Evolutionary conservation across 92 coral and sea anemone species (phyloP).

Genomic region (Palythoa grandis): DNA sequence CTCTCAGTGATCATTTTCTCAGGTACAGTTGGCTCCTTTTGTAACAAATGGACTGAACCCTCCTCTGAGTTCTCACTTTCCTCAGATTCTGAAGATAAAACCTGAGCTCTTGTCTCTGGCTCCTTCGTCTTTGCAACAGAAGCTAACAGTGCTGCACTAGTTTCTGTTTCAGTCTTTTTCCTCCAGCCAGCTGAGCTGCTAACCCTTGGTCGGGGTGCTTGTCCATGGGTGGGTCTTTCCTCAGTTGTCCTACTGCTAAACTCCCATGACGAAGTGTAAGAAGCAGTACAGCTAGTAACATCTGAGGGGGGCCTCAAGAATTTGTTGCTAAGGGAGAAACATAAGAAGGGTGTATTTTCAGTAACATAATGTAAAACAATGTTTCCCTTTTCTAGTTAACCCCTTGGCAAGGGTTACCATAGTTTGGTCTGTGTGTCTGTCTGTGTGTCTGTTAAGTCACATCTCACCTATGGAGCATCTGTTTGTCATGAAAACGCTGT

Average conservation of each 20-base stretch:
- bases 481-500: too few species aligned
- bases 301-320: conserved; percentile 75
- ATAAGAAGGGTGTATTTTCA: neutral
- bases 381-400: too few species aligned
- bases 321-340: conserved; percentile 54
- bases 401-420: too few species aligned
- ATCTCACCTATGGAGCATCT: too few species aligned
- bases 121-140: conserved; percentile 8
- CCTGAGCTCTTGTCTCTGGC: conserved; percentile 30
- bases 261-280: conserved; percentile 64
- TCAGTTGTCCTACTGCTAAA: conserved; percentile 42
- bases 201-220: conserved; percentile 40
- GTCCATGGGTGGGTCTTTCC: conserved; percentile 12
- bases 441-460: too few species aligned
- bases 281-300: conserved; percentile 41
- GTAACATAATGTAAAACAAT: too few species aligned
- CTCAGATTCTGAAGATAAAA: conserved; percentile 34
- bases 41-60: conserved; percentile 17
- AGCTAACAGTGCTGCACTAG: conserved; percentile 1
- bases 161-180: conserved; percentile 61
- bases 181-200: conserved; percentile 89
- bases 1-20: conserved; percentile 81
- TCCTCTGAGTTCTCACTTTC: conserved; percentile 16
- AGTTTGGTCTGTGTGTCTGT: too few species aligned
- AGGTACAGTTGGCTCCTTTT: conserved; percentile 56